Base-by-base conservation (phyloP, 2,888 invertebrate species). In the Sarcophaga carnaria region DNA sequence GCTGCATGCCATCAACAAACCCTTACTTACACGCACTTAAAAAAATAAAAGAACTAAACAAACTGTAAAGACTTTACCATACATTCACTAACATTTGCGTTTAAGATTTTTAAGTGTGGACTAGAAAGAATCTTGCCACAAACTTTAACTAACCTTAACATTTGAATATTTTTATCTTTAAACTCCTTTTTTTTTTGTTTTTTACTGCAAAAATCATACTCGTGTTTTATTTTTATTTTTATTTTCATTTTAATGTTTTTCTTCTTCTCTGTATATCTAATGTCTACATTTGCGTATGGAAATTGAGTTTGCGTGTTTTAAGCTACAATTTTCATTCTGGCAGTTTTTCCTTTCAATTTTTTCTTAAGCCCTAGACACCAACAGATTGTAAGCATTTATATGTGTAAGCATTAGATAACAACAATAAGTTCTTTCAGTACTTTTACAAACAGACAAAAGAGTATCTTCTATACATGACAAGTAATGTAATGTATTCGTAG, bases 281-380 rank as follows among this genome's bases (percentile, higher is more conserved):
- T 86, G 88, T 88, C 85, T 88, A 86, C 82, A 86, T 88, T 86
- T 88, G 86, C 74, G 63, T 75, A 71, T 60, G 12, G 27, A 70
- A 80, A 81, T 83, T 81, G 74, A 62, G 22, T 78, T 83, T 83
- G 86, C 86, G 86, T 87, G 82, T 87, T 87, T 75, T 27, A 60
- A 49, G 37, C 27, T 70, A 84, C 80, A 75, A 17, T 75, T 71
- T 77, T 66, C n/a, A 62, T 71, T 54, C 54, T 54, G 14, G 14
- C 77, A 54, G 49, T 54, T 63, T 74, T 66, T 60, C 17, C 37
- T 49, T 49, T 49, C 49, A 49, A 20, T 66, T 12, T 47, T 70
- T 75, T 67, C 63, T 47, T 20, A 64, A 47, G 74, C 75, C 83
- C 80, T 80, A 83, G 72, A 72, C 78, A 85, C 66, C 74, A 70